phyloP scores from a whole-genome alignment of 2,113 vertebrate species.

The Crocuta crocuta region DNA sequence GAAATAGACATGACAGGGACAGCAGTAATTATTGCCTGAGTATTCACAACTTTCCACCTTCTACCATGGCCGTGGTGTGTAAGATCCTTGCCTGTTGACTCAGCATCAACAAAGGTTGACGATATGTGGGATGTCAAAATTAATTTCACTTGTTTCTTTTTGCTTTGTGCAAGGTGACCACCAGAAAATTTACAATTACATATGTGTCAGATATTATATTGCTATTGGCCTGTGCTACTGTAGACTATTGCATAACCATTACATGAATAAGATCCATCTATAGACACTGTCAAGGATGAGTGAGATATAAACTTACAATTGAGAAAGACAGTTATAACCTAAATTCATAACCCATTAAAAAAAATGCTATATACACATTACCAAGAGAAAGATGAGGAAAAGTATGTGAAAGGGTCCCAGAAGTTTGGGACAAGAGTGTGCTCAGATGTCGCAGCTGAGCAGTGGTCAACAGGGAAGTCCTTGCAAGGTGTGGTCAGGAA shows the following conservation, averaged over 20 bases:
- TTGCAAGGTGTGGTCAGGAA: neutral
- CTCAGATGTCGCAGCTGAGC: neutral
- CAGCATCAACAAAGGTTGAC: neutral
- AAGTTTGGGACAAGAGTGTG: neutral
- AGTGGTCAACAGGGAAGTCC: neutral
- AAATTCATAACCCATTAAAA: neutral
- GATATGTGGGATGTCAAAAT: neutral
- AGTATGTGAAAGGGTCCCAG: neutral
- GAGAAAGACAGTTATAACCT: neutral
- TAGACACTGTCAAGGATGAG: neutral
- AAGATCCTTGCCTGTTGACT: neutral
- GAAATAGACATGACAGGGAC: neutral
- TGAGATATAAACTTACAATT: neutral
- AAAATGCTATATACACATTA: neutral
- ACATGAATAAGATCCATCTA: neutral
- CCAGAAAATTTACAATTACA: neutral
- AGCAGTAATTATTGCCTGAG: neutral
- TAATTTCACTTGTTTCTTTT: neutral
- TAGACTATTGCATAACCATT: fast-evolving
- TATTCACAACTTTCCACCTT: neutral
- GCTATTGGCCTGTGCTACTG: neutral
- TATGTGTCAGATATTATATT: neutral
- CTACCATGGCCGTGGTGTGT: neutral
- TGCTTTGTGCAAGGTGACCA: neutral
- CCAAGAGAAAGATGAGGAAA: neutral